Evolutionary conservation across 2,888 invertebrate genomes (phyloP).

Genomic region (Lathronympha strigana): DNA sequence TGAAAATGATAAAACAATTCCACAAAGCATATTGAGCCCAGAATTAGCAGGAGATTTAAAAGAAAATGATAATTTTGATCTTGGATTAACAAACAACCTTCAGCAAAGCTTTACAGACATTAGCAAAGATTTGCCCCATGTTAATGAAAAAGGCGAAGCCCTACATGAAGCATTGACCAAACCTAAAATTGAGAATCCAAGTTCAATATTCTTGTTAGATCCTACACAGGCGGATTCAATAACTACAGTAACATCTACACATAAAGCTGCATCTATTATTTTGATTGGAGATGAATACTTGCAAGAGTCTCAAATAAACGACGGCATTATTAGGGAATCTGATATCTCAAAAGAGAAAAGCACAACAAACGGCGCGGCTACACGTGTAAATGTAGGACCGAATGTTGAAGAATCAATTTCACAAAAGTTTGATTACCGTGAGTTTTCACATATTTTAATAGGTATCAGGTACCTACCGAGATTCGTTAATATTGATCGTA

Average conservation of each 20-base stretch:
- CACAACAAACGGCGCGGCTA: slow-evolving; percentile 13
- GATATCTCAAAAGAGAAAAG: slow-evolving; percentile 13
- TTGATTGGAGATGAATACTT: slow-evolving; percentile 8
- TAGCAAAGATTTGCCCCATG: background rate
- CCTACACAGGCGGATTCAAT: background rate
- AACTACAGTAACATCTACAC: background rate
- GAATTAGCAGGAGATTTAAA: background rate
- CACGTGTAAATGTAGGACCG: slow-evolving; percentile 19
- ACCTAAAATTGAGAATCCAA: background rate
- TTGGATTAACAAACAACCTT: too few relatives aligned
- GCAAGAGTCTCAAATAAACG: background rate
- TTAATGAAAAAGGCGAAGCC: background rate
- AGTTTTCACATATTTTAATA: slow-evolving; percentile 40
- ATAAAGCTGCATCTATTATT: background rate
- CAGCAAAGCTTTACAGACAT: slow-evolving; percentile 7
- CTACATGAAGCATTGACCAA: background rate
- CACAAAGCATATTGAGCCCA: background rate
- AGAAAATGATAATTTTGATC: too few relatives aligned
- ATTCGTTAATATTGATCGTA: background rate
- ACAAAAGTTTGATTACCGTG: slow-evolving; percentile 53
- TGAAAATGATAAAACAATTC: background rate
- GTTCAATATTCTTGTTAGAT: background rate
- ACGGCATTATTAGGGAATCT: background rate
- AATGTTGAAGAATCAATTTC: slow-evolving; percentile 35
- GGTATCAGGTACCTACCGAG: background rate